phyloP scores from a whole-genome alignment of 1,140 invertebrate species.

The Antheraea mylitta region DNA sequence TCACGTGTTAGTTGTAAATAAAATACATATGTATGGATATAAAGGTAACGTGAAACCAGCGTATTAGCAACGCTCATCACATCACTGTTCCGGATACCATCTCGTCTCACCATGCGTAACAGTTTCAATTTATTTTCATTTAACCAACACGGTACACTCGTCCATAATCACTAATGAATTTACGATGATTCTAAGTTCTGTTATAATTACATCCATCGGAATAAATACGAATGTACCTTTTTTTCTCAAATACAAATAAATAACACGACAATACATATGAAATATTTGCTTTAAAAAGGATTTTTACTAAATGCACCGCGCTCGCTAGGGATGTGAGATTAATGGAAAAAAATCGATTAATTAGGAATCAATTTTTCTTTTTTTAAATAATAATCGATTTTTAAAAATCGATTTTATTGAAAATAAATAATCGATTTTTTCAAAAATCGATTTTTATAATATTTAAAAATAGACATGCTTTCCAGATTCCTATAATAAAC shows the following conservation, averaged over 20 bases:
- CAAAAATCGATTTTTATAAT: too few species aligned
- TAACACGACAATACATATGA: background rate
- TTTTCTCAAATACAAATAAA: background rate
- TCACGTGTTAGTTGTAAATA: background rate
- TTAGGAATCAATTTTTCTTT: too few species aligned
- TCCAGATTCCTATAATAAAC: too few species aligned
- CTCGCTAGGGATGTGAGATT: too few species aligned
- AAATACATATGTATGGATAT: background rate
- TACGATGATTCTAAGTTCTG: constrained; percentile 57
- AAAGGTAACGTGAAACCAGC: constrained; percentile 23
- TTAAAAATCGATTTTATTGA: too few species aligned
- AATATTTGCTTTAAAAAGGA: too few species aligned
- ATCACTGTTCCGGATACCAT: constrained; percentile 64
- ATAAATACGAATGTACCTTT: background rate
- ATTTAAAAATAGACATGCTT: too few species aligned
- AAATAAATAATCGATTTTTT: too few species aligned
- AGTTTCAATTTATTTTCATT: constrained; percentile 67
- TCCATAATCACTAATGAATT: constrained; percentile 62
- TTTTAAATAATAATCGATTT: too few species aligned
- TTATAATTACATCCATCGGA: background rate
- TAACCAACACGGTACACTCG: constrained; percentile 37
- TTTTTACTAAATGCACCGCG: too few species aligned
- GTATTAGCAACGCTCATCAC: constrained; percentile 66
- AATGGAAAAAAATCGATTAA: too few species aligned
- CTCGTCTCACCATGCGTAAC: constrained; percentile 41